These are phyloP conservation scores for Grammomys dolichurus DNA, from an alignment of 2,113 vertebrate genomes.

Conservation along the genomic window DNA sequence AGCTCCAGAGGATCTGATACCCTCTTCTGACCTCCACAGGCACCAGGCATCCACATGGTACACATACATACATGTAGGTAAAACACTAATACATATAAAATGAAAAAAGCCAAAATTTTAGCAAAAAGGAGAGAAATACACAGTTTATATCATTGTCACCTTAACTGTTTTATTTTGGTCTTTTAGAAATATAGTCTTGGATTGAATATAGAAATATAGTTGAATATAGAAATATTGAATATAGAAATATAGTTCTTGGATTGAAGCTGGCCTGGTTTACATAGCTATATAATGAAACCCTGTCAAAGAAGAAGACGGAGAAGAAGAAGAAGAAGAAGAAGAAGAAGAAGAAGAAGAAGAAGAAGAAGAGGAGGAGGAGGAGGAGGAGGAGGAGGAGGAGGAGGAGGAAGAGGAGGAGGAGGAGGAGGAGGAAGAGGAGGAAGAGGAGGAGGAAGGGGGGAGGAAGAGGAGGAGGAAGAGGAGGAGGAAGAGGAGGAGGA, in stretches of 20 bases:
- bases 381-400: fast-evolving
- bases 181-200: not conserved
- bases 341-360: fast-evolving
- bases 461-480: fast-evolving
- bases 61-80: not conserved
- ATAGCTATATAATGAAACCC: not conserved
- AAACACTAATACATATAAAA: not conserved
- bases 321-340: no score
- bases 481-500: fast-evolving
- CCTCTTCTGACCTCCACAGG: not conserved
- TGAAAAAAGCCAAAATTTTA: not conserved
- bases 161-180: not conserved
- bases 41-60: no score
- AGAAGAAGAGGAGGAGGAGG: fast-evolving
- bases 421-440: fast-evolving
- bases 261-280: not conserved
- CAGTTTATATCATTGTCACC: not conserved
- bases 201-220: not conserved
- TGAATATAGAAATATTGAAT: no score
- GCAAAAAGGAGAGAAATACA: not conserved
- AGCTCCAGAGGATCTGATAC: not conserved
- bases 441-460: not conserved
- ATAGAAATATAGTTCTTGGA: no score
- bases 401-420: fast-evolving
- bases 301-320: not conserved